phyloP scores from a whole-genome alignment of 2,888 invertebrate genomes.

The Clanis bilineata region DNA sequence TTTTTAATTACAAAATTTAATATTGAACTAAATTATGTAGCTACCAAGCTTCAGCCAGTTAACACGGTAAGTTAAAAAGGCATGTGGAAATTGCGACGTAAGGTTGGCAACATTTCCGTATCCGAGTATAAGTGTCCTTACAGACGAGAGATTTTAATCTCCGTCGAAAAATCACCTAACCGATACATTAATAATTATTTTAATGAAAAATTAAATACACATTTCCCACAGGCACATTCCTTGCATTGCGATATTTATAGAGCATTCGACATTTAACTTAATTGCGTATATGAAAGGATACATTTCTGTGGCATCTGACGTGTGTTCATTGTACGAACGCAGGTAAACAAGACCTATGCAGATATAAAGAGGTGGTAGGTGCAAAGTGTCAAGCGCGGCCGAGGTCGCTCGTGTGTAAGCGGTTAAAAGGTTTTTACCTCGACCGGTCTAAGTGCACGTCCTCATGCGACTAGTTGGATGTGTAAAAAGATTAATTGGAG shows the following conservation, averaged over 20 bases:
- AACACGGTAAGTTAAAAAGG: constrained; percentile 72
- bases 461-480: constrained; percentile 76
- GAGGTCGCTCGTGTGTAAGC: constrained; percentile 49
- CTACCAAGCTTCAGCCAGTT: constrained; percentile 50
- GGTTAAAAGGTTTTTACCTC: constrained; percentile 63
- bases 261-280: neutral
- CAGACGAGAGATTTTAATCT: constrained; percentile 69
- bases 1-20: constrained; percentile 64
- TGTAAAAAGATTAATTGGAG: constrained; percentile 83
- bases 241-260: neutral
- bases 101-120: constrained; percentile 72
- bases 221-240: constrained; percentile 17
- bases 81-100: constrained; percentile 79
- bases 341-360: constrained; percentile 2
- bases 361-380: constrained; percentile 17
- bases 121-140: constrained; percentile 67
- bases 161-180: constrained; percentile 47
- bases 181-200: constrained; percentile 8
- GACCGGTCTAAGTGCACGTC: constrained; percentile 68
- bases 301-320: neutral
- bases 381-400: constrained; percentile 27
- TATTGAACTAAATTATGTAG: constrained; percentile 60
- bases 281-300: neutral
- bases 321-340: neutral
- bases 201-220: constrained; percentile 19